Percentiles rank a stretch among this genome's conserved stretches.
Conservation (phyloP, 2,113 vertebrate genomes). For the Alectura lathami region DNA sequence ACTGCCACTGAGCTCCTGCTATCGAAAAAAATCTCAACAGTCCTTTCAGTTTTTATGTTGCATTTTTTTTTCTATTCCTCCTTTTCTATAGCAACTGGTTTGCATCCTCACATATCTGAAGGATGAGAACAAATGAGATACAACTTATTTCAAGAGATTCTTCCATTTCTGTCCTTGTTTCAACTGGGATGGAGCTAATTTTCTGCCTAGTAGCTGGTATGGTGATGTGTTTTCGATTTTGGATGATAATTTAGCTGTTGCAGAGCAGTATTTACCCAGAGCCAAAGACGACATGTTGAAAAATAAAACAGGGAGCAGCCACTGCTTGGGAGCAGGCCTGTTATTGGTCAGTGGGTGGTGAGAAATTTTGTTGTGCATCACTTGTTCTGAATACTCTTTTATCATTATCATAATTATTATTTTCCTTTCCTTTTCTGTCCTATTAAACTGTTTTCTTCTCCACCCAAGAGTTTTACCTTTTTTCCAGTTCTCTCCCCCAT, state of each 20-base stretch:
- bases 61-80: neutral
- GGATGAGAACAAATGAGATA: accelerated
- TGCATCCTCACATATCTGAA: neutral
- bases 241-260: neutral
- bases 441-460: neutral
- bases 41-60: neutral
- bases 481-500: neutral
- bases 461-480: neutral
- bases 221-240: neutral
- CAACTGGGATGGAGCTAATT: neutral
- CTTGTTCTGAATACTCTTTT: neutral
- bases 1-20: neutral
- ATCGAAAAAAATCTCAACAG: neutral
- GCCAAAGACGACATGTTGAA: neutral
- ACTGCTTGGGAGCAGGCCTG: neutral
- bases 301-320: neutral
- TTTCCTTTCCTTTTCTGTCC: neutral
- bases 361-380: neutral
- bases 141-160: neutral
- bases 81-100: neutral
- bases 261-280: neutral
- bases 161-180: neutral
- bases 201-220: neutral
- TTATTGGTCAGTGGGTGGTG: neutral
- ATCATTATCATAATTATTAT: neutral